phyloP scores from a whole-genome alignment of 2,888 invertebrate species.

The Pseudoips prasinana region DNA sequence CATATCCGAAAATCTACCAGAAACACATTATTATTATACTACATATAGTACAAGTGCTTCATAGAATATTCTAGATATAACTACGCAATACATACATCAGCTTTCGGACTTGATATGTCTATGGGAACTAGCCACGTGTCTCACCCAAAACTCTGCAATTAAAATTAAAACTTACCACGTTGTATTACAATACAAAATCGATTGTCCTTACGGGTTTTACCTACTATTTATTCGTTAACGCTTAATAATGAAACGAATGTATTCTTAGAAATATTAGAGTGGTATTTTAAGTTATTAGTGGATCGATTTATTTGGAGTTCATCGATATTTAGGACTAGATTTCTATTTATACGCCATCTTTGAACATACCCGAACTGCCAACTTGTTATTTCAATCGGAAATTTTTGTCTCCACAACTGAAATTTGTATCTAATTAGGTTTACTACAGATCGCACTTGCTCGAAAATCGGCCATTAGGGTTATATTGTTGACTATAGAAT shows the following conservation, averaged over 20 bases:
- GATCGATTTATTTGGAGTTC: not conserved
- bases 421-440: no score
- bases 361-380: no score
- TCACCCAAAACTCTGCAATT: not conserved
- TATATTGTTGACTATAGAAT: no score
- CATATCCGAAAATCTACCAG: no score
- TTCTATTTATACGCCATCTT: no score
- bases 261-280: constrained; percentile 16
- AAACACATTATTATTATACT: no score
- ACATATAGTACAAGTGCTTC: no score
- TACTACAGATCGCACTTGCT: no score
- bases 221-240: constrained; percentile 10
- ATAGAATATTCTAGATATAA: not conserved
- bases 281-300: not conserved
- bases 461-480: no score
- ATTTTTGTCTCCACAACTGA: no score
- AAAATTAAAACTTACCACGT: constrained; percentile 3
- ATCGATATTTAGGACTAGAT: not conserved
- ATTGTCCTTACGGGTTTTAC: not conserved
- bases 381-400: no score
- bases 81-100: not conserved
- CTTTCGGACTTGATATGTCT: not conserved
- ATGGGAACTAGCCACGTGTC: not conserved
- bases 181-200: constrained; percentile 4
- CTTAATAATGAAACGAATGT: constrained; percentile 16